Evolutionary conservation across 2,113 vertebrate genomes (phyloP).

Genomic region (Junco hyemalis): DNA sequence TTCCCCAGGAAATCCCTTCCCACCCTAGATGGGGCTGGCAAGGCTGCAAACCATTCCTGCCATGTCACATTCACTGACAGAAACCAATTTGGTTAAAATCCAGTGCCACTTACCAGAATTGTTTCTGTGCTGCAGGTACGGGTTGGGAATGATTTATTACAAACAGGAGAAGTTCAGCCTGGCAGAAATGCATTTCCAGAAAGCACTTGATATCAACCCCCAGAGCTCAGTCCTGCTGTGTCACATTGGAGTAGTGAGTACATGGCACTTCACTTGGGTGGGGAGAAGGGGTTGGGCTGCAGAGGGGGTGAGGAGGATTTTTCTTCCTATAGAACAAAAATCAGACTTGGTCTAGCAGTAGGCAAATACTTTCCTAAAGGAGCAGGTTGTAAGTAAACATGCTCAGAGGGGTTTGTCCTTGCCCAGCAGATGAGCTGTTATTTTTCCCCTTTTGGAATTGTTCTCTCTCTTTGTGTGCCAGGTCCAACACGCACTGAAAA

Average conservation of each 20-base stretch:
- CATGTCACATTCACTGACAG: background rate
- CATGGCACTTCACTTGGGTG: background rate
- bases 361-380: background rate
- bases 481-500: conserved; percentile 97
- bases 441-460: background rate
- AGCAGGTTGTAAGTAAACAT: background rate
- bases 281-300: background rate
- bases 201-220: conserved; percentile 97
- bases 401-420: background rate
- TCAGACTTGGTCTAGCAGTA: background rate
- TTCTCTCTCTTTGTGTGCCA: conserved; percentile 36
- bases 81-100: background rate
- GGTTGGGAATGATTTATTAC: conserved; percentile 99
- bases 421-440: background rate
- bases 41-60: background rate
- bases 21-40: background rate
- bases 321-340: background rate
- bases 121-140: conserved; percentile 84
- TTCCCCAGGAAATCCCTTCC: background rate
- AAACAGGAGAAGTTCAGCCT: conserved; percentile 99
- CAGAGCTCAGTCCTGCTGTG: conserved; percentile 98
- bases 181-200: conserved; percentile 99
- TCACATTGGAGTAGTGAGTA: conserved; percentile 95
- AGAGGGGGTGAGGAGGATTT: fast-evolving
- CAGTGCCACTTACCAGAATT: background rate